Conservation (phyloP, 2,797 vertebrate genomes). For the Psittacula derbiana region DNA sequence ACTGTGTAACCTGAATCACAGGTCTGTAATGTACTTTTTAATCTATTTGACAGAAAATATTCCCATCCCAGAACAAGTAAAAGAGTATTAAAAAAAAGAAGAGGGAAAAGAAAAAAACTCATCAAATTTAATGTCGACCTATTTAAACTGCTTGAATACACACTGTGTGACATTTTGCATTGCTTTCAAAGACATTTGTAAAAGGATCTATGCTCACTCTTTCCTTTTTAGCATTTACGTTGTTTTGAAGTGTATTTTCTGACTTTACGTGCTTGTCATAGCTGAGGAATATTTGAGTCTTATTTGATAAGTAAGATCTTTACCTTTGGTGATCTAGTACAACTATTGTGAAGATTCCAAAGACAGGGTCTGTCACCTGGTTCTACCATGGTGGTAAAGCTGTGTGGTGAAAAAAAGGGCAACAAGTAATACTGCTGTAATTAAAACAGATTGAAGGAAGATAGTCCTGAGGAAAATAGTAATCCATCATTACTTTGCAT, state of each 20-base stretch:
- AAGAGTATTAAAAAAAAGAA: not conserved
- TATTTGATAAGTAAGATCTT: slow-evolving; percentile 13
- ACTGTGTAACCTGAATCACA: not conserved
- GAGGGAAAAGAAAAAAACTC: too few species aligned
- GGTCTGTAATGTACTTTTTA: not conserved
- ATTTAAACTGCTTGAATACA: not conserved
- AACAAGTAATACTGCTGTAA: not conserved
- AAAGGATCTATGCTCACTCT: not conserved
- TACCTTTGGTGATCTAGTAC: slow-evolving; percentile 24
- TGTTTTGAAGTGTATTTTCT: slow-evolving; percentile 33
- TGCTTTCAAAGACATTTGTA: not conserved
- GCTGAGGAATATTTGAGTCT: not conserved
- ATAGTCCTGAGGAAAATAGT: not conserved
- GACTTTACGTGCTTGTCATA: not conserved
- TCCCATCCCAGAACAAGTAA: not conserved
- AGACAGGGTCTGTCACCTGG: not conserved
- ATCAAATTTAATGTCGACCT: not conserved
- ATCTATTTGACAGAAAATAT: not conserved
- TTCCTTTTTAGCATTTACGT: not conserved
- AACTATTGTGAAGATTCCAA: not conserved
- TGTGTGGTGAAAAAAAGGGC: not conserved
- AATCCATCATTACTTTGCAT: not conserved
- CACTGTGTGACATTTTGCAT: not conserved
- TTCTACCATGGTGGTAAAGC: not conserved
- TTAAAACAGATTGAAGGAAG: not conserved